A percentile compares a stretch with the other conserved stretches of the same genome.
Evolutionary conservation across 1,140 invertebrate species (phyloP).

Genomic region (Lordiphosa collinella): DNA sequence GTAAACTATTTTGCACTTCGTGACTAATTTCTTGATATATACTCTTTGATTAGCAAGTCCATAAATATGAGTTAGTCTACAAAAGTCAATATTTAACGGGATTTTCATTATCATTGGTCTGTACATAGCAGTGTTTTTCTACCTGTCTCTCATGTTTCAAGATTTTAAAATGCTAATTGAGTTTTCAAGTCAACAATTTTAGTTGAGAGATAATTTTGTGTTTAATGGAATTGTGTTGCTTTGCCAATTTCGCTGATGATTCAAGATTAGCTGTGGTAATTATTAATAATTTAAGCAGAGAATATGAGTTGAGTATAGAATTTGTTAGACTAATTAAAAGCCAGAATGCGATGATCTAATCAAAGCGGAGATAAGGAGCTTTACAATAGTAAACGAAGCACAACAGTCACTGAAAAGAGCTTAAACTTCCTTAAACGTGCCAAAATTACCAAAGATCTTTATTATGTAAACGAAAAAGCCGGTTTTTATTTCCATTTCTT

Average conservation of each 20-base stretch:
- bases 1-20: not conserved
- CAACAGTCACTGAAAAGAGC: not conserved
- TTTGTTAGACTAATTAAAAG: not conserved
- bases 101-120: not conserved
- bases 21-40: conserved; percentile 3
- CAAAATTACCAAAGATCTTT: conserved; percentile 8
- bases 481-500: not conserved
- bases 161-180: conserved; percentile 27
- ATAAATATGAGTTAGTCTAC: not conserved
- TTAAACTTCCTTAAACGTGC: not conserved
- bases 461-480: conserved; percentile 13
- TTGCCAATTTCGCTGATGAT: conserved; percentile 5
- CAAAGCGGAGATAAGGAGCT: not conserved
- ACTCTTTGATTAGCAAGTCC: not conserved
- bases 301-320: conserved; percentile 10
- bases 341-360: conserved; percentile 10
- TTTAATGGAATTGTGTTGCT: conserved; percentile 14
- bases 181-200: conserved; percentile 23
- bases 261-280: conserved; percentile 14
- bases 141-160: not conserved
- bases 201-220: conserved; percentile 9
- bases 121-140: not conserved
- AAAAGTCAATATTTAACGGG: not conserved
- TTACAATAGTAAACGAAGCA: not conserved
- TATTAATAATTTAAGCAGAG: conserved; percentile 23